Base-by-base conservation (phyloP, 2,888 invertebrate species). In the Zaprionus obscuricornis region DNA sequence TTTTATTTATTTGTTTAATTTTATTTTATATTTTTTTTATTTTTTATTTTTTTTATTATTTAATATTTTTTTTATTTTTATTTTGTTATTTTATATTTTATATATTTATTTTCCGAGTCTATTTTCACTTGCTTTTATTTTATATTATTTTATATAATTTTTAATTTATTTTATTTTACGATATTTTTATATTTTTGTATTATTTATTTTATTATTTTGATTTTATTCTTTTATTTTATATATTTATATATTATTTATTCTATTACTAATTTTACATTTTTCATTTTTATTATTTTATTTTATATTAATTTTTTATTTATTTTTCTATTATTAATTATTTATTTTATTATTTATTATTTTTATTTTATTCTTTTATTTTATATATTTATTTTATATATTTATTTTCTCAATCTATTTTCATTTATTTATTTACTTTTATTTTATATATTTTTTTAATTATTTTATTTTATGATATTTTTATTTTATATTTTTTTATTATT, bases 241-340 rank as follows among this genome's bases (percentile, higher is more conserved):
- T 31, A 3, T 13, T 11, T 2, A 7, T 29, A 31, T 3, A 1
- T 26, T 14, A 1, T 8, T 8, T 17, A n/a, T 11, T 13, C 11
- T 13, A 11, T n/a, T 20, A 4, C 1, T 3, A 7, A 13, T 3
- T n/a, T 63, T 6, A 7, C n/a, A n/a, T n/a, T n/a, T n/a, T n/a
- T n/a, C 1, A 5, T 26, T 18, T 1, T 16, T 2, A 1, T 0
- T 58, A 13, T n/a, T n/a, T n/a, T n/a, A n/a, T n/a, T n/a, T n/a
- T n/a, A n/a, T n/a, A n/a, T n/a, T n/a, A n/a, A n/a, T 22, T 20
- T 7, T 11, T 22, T 39, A 5, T 39, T 13, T n/a, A 31, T 31
- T 31, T 13, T 2, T 10, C 18, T 45, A 6, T 0, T 26, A 10
- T 1, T 88, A 65, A 82, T 75, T 16, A n/a, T 3, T 6, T 0